Conservation (phyloP, 2,113 vertebrate genomes). For the Aspiorhynchus laticeps region DNA sequence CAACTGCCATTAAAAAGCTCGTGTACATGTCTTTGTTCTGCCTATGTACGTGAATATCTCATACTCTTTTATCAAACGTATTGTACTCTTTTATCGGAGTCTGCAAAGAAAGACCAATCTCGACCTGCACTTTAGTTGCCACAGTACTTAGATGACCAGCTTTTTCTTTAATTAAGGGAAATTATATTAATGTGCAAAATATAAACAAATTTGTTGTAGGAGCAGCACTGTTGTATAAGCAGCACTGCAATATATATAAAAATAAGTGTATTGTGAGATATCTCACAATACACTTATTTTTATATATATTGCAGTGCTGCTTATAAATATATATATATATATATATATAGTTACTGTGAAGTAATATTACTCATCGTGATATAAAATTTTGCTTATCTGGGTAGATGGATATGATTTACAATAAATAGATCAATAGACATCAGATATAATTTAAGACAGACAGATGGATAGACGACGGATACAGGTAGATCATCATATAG, state of each 20-base stretch:
- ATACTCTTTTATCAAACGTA: background rate
- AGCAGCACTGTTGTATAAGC: too few species aligned
- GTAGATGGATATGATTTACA: background rate
- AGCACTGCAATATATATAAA: too few species aligned
- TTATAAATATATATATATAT: too few species aligned
- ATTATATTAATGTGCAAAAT: background rate
- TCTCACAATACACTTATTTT: too few species aligned
- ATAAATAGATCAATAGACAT: too few species aligned
- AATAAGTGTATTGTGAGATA: too few species aligned
- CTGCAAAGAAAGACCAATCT: background rate
- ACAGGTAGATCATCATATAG: background rate
- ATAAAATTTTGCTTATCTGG: too few species aligned
- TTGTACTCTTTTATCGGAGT: background rate
- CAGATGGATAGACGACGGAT: background rate
- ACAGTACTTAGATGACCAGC: background rate
- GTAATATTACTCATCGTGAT: too few species aligned
- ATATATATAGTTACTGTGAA: too few species aligned
- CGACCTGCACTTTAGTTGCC: background rate
- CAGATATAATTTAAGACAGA: too few species aligned
- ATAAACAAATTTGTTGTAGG: background rate
- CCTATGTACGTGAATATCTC: slow-evolving; percentile 12
- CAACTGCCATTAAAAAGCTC: slow-evolving; percentile 9
- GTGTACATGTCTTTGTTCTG: background rate
- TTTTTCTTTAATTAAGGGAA: background rate
- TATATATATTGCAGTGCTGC: too few species aligned